Evolutionary conservation across 2,113 vertebrate genomes (phyloP), one percentile per base, ranked within the genome.

Genomic region (Oryzias celebensis): DNA sequence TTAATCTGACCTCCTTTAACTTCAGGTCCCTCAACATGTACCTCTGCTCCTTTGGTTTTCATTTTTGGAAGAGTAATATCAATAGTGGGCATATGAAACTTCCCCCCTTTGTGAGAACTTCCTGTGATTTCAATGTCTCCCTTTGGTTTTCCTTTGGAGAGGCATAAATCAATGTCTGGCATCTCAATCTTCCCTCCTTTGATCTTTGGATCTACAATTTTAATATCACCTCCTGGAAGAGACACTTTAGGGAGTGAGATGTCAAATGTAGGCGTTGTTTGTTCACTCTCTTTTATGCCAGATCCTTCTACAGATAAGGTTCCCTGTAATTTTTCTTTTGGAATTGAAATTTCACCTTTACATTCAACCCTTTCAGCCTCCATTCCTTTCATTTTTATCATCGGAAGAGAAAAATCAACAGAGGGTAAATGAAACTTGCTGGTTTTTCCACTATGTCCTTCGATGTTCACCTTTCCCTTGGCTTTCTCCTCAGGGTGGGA

Each of bases 21-120:
- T 3, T 77, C 54, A 55, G 65, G 54, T 0, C 68, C 65, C 6
- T 80, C 66, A 10, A 82, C 23, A 20, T 86, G 53, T 17, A 81
- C 52, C 3, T 74, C 65, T 53, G 65, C 57, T 20, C 74, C 80
- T 24, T 77, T 73, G 0, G 64, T 31, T 67, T 79, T 89, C 1
- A 89, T 71, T 75, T 83, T 88, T 1, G 89, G 89, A 16, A 92
- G 62, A 1, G 85, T 87, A 1, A 91, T 43, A n/a, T 88, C 86
- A 5, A 90, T 13, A 4, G 78, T 69, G 1, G 90, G 82, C 68
- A 92, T 79, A 14, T 82, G 51, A 6, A 83, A 68, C 15, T 87
- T 88, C 3, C 73, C 69, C 15, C 82, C 79, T 50, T 78, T 88
- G 24, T 67, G 66, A 0, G 44, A 58, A 15, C 66, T 47, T 16